A percentile compares a stretch with the other conserved stretches of the same genome.
Conservation (phyloP, 2,888 invertebrate genomes). For the Campopleginae sp. region DNA sequence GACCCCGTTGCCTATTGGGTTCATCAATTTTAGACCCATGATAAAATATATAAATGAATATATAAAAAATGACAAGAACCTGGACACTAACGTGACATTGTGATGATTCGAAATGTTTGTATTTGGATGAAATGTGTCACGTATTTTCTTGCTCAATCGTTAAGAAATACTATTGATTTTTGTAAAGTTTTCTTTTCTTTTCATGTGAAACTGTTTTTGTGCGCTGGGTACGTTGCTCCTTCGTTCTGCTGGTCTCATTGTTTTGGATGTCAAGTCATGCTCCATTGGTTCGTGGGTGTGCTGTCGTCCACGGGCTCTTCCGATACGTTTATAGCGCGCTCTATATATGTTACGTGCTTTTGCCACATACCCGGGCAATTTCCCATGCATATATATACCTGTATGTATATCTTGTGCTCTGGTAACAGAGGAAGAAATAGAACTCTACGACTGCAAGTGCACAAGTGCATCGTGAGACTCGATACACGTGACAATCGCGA, state of each 20-base stretch:
- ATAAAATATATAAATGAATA: not conserved
- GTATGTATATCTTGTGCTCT: constrained; percentile 27
- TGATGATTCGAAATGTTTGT: not conserved
- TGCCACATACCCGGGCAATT: not conserved
- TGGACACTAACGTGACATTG: not conserved
- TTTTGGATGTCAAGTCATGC: constrained; percentile 43
- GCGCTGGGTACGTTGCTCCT: constrained; percentile 22
- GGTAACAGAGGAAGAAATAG: constrained; percentile 32
- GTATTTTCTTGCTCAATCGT: not conserved
- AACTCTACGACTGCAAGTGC: constrained; percentile 37
- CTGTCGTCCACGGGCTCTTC: constrained; percentile 41
- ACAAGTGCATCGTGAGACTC: constrained; percentile 59
- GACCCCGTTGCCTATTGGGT: not conserved
- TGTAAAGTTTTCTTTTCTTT: constrained; percentile 17
- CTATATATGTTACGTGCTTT: constrained; percentile 16
- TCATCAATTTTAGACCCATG: not conserved
- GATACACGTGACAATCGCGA: constrained; percentile 68
- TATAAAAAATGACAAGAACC: not conserved
- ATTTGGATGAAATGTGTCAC: not conserved
- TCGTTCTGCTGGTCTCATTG: constrained; percentile 41
- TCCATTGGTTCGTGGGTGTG: constrained; percentile 38
- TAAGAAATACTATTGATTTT: not conserved
- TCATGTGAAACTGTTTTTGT: constrained; percentile 15
- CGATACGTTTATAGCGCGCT: constrained; percentile 48
- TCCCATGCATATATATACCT: not conserved